phyloP scores from a whole-genome alignment of 2,888 invertebrate genomes.

The Drosophila cognata region DNA sequence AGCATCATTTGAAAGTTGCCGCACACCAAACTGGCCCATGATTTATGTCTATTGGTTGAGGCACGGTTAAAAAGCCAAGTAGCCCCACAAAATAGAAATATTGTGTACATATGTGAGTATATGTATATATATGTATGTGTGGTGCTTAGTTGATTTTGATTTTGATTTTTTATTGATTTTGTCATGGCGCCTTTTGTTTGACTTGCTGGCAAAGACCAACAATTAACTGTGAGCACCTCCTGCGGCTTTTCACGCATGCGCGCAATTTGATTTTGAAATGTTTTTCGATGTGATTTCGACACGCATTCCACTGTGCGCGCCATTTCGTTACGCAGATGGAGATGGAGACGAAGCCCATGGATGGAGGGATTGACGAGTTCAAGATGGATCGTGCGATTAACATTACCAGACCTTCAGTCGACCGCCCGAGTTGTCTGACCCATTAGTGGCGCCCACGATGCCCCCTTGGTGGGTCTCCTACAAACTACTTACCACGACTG shows the following conservation, averaged over 20 bases:
- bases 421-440: conserved; percentile 51
- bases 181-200: conserved; percentile 53
- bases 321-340: conserved; percentile 66
- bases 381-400: conserved; percentile 58
- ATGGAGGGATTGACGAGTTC: conserved; percentile 50
- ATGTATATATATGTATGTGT: not conserved
- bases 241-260: conserved; percentile 75
- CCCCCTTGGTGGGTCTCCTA: conserved; percentile 30
- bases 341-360: conserved; percentile 7
- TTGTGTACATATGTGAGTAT: conserved; percentile 3
- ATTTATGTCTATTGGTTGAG: conserved; percentile 70
- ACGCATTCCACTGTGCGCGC: conserved; percentile 70
- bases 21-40: conserved; percentile 66
- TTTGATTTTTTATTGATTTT: conserved; percentile 60
- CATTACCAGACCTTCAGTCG: conserved; percentile 41
- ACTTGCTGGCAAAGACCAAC: conserved; percentile 27
- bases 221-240: conserved; percentile 59
- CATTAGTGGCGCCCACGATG: conserved; percentile 48
- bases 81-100: conserved; percentile 52
- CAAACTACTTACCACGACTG: conserved; percentile 8
- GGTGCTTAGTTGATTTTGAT: conserved; percentile 26
- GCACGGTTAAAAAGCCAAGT: conserved; percentile 59
- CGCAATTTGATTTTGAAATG: conserved; percentile 58
- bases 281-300: conserved; percentile 51
- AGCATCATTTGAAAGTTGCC: conserved; percentile 71